Evolutionary conservation across 2,113 vertebrate species (phyloP), one percentile per base, ranked within the genome.

Genomic region (Helogale parvula): DNA sequence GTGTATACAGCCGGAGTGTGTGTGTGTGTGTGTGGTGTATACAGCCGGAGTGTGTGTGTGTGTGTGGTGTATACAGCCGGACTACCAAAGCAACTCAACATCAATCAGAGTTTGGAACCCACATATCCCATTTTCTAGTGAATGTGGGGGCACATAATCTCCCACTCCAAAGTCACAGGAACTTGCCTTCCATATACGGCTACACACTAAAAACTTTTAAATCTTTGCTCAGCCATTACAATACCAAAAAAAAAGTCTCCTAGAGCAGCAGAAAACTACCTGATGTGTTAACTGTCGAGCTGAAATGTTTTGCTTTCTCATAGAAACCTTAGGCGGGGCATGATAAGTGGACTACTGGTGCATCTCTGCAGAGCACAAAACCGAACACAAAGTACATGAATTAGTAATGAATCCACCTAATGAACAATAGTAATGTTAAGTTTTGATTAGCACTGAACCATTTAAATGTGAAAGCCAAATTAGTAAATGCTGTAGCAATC

Each of bases 341-440:
- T 2, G 8, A 83, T 54, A 92, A 92, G 96, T 94, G 86, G 88
- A 93, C 69, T 93, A 93, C 29, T 94, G 84, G 83, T 88, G 57
- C 38, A 89, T 65, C 60, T 97, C 80, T 68, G 77, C 96, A 3
- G 35, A 83, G 74, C 93, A 98, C 96, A 98, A 96, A 98, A 92
- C 63, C 95, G 93, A 98, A 98, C 95, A 97, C 84, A 92, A 98
- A 98, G 63, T 85, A 98, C 35, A 94, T 97, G 97, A 98, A 95
- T 97, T 97, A 98, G 96, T 97, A 92, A 86, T 93, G 82, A 96
- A 87, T 97, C 95, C 88, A 94, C 92, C 93, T 92, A 98, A 97
- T 82, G 1, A 97, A 98, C 93, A 98, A 88, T 94, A 97, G 95
- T 15, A 98, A 92, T 5, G 35, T 47, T 81, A 95, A 97, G 94